Conservation (phyloP, 2,113 vertebrate species). For the Strigops habroptila region DNA sequence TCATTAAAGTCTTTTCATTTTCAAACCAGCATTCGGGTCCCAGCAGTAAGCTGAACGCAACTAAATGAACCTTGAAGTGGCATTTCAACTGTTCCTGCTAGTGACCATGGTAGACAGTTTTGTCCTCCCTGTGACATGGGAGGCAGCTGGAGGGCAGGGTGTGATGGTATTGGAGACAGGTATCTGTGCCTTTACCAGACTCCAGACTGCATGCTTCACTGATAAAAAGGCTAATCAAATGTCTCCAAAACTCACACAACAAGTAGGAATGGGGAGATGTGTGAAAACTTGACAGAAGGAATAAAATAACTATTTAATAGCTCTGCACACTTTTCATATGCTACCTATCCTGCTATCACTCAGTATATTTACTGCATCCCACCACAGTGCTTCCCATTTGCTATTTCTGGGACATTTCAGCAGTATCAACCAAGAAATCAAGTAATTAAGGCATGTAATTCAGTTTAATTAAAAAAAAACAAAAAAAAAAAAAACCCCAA, state of each 20-base stretch:
- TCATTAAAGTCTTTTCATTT: slow-evolving; percentile 81
- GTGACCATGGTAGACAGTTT: slow-evolving; percentile 58
- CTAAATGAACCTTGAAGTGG: slow-evolving; percentile 75
- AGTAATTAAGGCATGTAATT: accelerated
- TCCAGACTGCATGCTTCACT: slow-evolving; percentile 55
- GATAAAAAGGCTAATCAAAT: slow-evolving; percentile 49
- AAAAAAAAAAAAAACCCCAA: not conserved
- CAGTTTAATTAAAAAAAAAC: not conserved
- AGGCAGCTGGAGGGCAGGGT: slow-evolving; percentile 61
- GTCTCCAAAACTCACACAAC: slow-evolving; percentile 20
- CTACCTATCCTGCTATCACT: not conserved
- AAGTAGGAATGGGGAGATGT: not conserved
- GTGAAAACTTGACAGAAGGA: not conserved
- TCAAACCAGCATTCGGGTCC: slow-evolving; percentile 73
- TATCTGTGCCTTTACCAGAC: slow-evolving; percentile 47
- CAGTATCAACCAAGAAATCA: not conserved
- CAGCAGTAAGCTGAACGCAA: slow-evolving; percentile 70
- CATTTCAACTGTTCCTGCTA: slow-evolving; percentile 66
- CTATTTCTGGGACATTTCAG: not conserved
- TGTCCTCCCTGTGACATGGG: slow-evolving; percentile 52
- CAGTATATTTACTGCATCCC: not conserved
- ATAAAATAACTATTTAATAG: not conserved
- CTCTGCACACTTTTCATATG: not conserved
- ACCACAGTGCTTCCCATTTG: not conserved
- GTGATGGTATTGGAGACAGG: slow-evolving; percentile 26